These are phyloP conservation scores for Orthonevra nobilis DNA, from an alignment of 2,888 invertebrate species.

Conservation along the genomic window DNA sequence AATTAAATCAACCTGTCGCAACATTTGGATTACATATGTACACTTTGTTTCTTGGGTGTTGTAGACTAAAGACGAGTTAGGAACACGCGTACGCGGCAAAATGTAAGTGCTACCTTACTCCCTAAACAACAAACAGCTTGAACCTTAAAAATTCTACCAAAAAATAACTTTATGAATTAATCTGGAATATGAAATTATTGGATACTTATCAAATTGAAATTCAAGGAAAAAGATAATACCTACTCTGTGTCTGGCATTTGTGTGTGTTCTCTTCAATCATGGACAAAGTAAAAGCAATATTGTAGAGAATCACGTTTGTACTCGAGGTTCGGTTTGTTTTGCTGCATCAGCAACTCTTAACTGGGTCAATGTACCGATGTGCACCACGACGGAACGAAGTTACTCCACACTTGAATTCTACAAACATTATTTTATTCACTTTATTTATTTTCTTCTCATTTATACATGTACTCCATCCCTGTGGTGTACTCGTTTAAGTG, in stretches of 20 bases:
- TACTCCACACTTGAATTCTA: neutral
- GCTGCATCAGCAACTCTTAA: constrained; percentile 61
- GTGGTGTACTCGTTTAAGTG: neutral
- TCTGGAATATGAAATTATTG: too few species aligned
- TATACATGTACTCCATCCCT: neutral
- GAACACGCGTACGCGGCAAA: constrained; percentile 18
- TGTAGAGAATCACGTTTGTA: too few species aligned
- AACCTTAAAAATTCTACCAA: too few species aligned
- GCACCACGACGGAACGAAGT: constrained; percentile 13
- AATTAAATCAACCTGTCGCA: constrained; percentile 27
- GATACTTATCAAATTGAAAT: too few species aligned
- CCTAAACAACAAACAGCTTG: too few species aligned
- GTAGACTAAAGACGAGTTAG: neutral
- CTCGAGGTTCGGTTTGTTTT: neutral
- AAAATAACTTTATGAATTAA: too few species aligned
- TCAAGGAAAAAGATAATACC: too few species aligned
- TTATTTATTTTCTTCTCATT: neutral
- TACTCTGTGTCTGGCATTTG: too few species aligned
- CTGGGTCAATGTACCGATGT: constrained; percentile 59
- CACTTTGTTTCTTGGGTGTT: neutral
- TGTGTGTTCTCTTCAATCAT: too few species aligned
- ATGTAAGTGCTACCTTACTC: constrained; percentile 51
- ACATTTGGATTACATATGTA: constrained; percentile 36
- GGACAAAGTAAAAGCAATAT: too few species aligned
- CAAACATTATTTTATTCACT: neutral